Base-by-base conservation (phyloP, 2,113 vertebrate genomes). In the Thalassarche chlororhynchos region DNA sequence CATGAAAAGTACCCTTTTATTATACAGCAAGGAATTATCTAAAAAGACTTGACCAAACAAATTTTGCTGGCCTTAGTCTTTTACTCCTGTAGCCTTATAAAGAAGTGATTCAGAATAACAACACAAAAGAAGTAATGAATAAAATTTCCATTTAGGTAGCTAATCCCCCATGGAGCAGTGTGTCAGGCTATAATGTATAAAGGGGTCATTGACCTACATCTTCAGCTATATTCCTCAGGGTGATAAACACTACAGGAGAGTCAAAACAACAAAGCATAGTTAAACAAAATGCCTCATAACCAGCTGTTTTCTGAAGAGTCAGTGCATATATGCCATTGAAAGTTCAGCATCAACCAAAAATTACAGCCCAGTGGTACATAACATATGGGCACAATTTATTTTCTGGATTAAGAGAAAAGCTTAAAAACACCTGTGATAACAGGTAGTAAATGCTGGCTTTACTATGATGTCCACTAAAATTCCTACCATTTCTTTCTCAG, bases 1-100 rank as follows among this genome's bases (percentile, higher is more conserved):
- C 69, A 70, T 54, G 81, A 87, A 69, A 95, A 83, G 49, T 77
- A 76, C 18, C 87, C 44, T 83, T 55, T 28, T 24, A 72, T 93
- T 94, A 54, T 34, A 61, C 49, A 23, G 6, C 29, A 83, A 83
- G 84, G 12, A 42, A 38, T 79, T 82, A 69, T 31, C 77, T 54
- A 55, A 91, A 68, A 94, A 74, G n/a, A 93, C 62, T 61, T 77
- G 54, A 62, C 40, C 23, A 70, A 82, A 89, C 14, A 75, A 92
- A 83, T 94, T 84, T 92, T 95, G 40, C 89, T 85, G 66, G 87
- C 70, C 62, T 74, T 52, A 69, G 65, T 29, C 57, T 94, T 96
- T 93, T 44, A 46, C 19, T 62, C 38, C 9, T 0, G 3, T n/a
- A 72, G 47, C 15, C 62, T 61, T 76, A 49, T 46, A 70, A 83